phyloP scores from a whole-genome alignment of 2,888 invertebrate species.

The Acleris emargana region DNA sequence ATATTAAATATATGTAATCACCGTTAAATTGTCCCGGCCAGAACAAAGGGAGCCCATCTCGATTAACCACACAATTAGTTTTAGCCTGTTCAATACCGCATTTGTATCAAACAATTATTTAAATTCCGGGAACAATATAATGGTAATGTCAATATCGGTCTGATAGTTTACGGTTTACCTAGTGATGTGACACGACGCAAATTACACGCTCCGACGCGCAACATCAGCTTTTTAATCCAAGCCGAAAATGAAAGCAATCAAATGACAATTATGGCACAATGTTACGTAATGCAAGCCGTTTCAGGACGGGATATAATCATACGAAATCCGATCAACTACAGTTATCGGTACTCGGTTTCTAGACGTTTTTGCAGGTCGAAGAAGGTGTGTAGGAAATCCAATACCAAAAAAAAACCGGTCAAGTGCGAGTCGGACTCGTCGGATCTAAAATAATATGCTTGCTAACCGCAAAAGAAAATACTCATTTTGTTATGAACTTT shows the following conservation, averaged over 20 bases:
- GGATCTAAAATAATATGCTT: no score
- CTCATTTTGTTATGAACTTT: no score
- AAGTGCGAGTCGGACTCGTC: no score
- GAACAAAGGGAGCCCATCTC: constrained; percentile 64
- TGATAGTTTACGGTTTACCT: constrained; percentile 37
- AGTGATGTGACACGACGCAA: constrained; percentile 37
- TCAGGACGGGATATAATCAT: no score
- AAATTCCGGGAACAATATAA: constrained; percentile 29
- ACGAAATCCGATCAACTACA: no score
- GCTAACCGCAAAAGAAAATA: no score
- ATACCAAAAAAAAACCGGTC: no score
- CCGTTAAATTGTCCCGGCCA: constrained; percentile 42
- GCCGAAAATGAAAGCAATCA: constrained; percentile 13
- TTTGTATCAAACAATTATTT: constrained; percentile 43
- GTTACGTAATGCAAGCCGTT: no score
- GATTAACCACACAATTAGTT: constrained; percentile 70
- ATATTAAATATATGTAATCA: constrained; percentile 34
- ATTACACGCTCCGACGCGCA: constrained; percentile 32
- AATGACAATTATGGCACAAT: constrained; percentile 19
- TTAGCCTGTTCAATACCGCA: constrained; percentile 57
- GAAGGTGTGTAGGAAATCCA: no score
- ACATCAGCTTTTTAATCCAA: constrained; percentile 28
- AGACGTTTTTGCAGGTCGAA: no score
- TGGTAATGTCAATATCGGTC: constrained; percentile 32
- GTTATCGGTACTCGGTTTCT: no score